phyloP scores from a whole-genome alignment of 2,113 vertebrate species.

The Phrynocephalus versicolor region DNA sequence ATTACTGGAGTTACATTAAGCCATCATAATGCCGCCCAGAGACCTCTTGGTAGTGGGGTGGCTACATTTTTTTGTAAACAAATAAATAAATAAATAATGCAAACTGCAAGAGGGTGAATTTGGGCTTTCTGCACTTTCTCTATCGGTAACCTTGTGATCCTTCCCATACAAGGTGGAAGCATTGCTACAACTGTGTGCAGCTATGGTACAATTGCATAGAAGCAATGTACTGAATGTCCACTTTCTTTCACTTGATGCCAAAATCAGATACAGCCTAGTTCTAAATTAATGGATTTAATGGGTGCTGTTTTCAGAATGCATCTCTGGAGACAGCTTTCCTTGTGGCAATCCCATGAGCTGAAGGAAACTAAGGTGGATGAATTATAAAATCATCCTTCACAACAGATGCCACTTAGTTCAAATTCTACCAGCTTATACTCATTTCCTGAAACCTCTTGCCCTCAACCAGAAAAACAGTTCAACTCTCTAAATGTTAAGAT shows the following conservation, averaged over 20 bases:
- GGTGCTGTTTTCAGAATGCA: neutral
- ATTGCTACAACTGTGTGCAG: neutral
- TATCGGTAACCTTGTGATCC: neutral
- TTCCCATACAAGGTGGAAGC: neutral
- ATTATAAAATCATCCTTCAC: accelerated
- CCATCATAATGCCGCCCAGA: neutral
- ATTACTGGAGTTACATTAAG: neutral
- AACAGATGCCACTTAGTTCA: conserved; percentile 9
- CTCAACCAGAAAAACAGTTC: neutral
- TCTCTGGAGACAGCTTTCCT: neutral
- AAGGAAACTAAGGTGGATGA: neutral
- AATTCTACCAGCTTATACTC: neutral
- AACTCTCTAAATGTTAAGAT: conserved; percentile 8
- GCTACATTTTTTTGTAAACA: too few relatives aligned
- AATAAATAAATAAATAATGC: too few relatives aligned
- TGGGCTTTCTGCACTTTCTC: neutral
- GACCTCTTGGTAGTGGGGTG: too few relatives aligned
- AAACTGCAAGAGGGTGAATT: neutral
- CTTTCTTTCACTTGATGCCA: neutral
- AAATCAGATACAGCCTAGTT: neutral
- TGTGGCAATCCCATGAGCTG: conserved; percentile 1
- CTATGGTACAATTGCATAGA: neutral
- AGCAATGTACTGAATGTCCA: neutral
- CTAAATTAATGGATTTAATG: conserved; percentile 3
- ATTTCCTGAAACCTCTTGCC: conserved; percentile 1